These are phyloP conservation scores for Sminthopsis crassicaudata DNA, from an alignment of 2,113 vertebrate species.

Conservation along the genomic window DNA sequence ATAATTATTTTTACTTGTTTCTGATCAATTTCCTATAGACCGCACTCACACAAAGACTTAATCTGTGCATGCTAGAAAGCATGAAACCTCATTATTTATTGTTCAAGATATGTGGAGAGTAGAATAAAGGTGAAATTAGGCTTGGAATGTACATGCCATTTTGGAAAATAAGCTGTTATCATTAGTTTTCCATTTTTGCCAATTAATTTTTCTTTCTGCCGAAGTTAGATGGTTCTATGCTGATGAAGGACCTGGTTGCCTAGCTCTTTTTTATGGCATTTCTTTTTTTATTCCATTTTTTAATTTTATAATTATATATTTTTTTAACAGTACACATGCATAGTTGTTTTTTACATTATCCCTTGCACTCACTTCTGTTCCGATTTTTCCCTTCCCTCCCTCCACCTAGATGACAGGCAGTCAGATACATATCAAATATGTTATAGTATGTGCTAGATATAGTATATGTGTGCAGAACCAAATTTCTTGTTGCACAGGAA, in stretches of 20 bases:
- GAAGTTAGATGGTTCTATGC: not conserved
- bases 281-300: too few relatives aligned
- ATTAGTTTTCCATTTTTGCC: not conserved
- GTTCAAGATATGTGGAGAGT: not conserved
- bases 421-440: too few relatives aligned
- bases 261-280: too few relatives aligned
- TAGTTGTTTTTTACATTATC: too few relatives aligned
- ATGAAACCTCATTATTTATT: not conserved
- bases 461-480: too few relatives aligned
- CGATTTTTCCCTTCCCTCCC: too few relatives aligned
- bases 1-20: not conserved
- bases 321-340: too few relatives aligned
- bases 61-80: not conserved
- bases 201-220: not conserved
- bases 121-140: not conserved
- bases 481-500: too few relatives aligned
- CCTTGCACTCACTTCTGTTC: too few relatives aligned
- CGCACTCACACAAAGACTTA: not conserved
- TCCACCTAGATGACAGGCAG: too few relatives aligned
- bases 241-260: not conserved
- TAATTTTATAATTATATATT: too few relatives aligned
- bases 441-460: too few relatives aligned
- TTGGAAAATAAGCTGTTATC: not conserved
- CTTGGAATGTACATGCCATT: fast-evolving
- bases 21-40: not conserved